These are phyloP conservation scores for Cochlearius cochlearius DNA, from an alignment of 2,113 vertebrate species.

Conservation along the genomic window DNA sequence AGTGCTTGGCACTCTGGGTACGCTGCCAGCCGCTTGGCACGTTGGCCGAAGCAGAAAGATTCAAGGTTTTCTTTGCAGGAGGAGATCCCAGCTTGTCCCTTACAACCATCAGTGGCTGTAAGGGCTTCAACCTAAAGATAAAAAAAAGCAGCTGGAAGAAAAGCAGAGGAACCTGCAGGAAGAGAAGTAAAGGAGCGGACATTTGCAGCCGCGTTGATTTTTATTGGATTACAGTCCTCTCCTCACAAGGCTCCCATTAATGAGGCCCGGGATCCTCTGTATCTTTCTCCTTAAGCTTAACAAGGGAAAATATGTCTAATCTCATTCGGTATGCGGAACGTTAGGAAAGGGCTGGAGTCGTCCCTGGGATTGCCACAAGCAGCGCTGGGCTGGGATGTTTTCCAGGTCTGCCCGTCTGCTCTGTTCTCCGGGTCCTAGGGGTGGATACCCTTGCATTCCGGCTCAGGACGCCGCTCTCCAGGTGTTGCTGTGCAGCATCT, in stretches of 20 bases:
- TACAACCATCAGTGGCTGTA: not conserved
- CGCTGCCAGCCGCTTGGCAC: not conserved
- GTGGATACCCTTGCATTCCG: not conserved
- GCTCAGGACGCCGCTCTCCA: accelerated
- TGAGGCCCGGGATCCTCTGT: not conserved
- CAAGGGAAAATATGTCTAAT: not conserved
- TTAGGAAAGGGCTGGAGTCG: not conserved
- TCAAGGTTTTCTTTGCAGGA: not conserved
- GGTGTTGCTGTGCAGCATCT: not conserved
- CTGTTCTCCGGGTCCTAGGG: not conserved
- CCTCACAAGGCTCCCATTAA: not conserved
- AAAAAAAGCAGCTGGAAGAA: not conserved
- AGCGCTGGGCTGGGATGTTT: not conserved
- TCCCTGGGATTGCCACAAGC: not conserved
- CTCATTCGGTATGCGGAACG: not conserved
- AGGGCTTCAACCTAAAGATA: not conserved
- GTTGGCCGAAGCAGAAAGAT: not conserved
- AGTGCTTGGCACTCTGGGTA: accelerated
- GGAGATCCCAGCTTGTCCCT: not conserved
- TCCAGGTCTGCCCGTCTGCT: not conserved
- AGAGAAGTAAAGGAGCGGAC: not conserved
- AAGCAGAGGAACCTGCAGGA: not conserved
- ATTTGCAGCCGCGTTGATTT: not conserved
- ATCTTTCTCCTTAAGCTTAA: not conserved
- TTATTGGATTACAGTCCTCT: not conserved